Percentiles rank a stretch among this genome's conserved stretches.
Conservation (phyloP, 2,888 invertebrate genomes). For the Brachyopa scutellaris region DNA sequence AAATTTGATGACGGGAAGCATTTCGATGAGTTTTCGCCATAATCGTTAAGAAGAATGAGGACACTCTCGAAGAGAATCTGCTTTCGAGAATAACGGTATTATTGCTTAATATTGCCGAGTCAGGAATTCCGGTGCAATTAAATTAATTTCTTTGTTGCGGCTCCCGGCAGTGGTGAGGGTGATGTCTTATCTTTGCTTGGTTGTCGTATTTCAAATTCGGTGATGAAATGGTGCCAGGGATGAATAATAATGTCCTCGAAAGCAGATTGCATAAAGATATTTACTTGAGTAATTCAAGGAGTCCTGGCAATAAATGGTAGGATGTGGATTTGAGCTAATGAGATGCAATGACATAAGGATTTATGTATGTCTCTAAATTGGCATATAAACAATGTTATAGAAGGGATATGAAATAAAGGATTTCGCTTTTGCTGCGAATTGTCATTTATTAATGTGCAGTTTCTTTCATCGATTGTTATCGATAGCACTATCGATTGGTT, state of each 20-base stretch:
- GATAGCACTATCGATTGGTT: too few species aligned
- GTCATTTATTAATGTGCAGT: too few species aligned
- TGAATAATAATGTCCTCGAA: not conserved
- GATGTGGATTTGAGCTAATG: too few species aligned
- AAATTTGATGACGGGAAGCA: conserved; percentile 52
- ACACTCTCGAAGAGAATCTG: conserved; percentile 24
- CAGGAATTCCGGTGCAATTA: conserved; percentile 26
- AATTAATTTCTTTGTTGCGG: conserved; percentile 12
- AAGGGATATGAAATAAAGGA: too few species aligned
- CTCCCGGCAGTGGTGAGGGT: not conserved
- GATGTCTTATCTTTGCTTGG: not conserved
- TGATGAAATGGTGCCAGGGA: not conserved
- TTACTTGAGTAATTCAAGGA: too few species aligned
- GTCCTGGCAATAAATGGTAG: too few species aligned
- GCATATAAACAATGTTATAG: too few species aligned
- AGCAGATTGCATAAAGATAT: not conserved
- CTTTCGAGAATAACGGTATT: conserved; percentile 41
- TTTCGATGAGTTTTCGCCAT: conserved; percentile 61
- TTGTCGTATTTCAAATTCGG: not conserved
- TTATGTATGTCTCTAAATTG: too few species aligned
- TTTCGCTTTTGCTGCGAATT: too few species aligned
- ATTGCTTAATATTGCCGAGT: conserved; percentile 56
- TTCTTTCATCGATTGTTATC: too few species aligned
- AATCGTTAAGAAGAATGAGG: conserved; percentile 51
- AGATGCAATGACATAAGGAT: too few species aligned